Percentiles rank a stretch among this genome's conserved stretches.
Conservation (phyloP, 2,113 vertebrate species). For the Sula dactylatra region DNA sequence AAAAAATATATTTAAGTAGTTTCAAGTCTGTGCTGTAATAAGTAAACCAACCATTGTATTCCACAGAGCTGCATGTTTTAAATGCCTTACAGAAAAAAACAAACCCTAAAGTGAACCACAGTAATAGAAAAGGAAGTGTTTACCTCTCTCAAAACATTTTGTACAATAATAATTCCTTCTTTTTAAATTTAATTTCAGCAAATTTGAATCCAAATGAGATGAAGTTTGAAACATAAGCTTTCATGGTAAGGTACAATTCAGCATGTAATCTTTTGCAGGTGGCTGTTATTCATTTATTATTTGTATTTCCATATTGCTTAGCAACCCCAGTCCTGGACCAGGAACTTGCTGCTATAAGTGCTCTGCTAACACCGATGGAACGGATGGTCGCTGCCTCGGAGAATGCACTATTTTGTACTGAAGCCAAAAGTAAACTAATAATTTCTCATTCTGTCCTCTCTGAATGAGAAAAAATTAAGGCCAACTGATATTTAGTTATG, state of each 20-base stretch:
- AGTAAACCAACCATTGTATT: conserved; percentile 24
- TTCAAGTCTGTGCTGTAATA: neutral
- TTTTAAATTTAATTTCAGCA: neutral
- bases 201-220: conserved; percentile 29
- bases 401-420: neutral
- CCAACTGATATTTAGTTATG: neutral
- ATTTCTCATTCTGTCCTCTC: conserved; percentile 17
- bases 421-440: conserved; percentile 1
- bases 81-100: neutral
- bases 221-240: neutral
- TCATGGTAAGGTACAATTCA: neutral
- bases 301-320: conserved; percentile 67
- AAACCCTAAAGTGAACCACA: neutral
- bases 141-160: conserved; percentile 7
- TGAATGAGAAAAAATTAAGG: neutral
- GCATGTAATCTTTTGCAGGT: conserved; percentile 47
- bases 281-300: conserved; percentile 37
- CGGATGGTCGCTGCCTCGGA: neutral
- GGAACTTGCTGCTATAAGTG: neutral
- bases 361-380: neutral
- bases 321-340: conserved; percentile 37
- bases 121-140: conserved; percentile 13
- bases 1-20: neutral
- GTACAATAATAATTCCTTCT: neutral
- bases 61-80: neutral